These are phyloP conservation scores for Homarus gammarus DNA, from an alignment of 2,888 invertebrate genomes.

Conservation along the genomic window DNA sequence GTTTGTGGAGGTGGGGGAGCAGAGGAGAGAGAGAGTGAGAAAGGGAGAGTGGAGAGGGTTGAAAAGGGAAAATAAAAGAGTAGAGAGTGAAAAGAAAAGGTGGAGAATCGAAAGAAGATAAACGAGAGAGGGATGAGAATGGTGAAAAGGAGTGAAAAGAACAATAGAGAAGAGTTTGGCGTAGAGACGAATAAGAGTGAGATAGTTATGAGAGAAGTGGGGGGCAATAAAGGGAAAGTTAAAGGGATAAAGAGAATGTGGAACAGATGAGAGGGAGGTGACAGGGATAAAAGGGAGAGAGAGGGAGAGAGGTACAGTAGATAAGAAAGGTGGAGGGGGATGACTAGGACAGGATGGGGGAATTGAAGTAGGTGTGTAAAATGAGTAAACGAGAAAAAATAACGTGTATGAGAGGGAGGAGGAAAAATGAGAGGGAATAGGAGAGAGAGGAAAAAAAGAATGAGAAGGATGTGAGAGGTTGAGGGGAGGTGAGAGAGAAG, in stretches of 20 bases:
- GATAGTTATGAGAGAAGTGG: too few relatives aligned
- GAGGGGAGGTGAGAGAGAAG: neutral
- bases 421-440: neutral
- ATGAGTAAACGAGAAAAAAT: too few relatives aligned
- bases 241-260: too few relatives aligned
- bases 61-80: neutral
- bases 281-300: too few relatives aligned
- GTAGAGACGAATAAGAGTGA: too few relatives aligned
- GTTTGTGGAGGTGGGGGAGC: conserved; percentile 23
- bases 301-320: neutral
- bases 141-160: too few relatives aligned
- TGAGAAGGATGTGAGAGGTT: neutral
- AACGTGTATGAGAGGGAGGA: too few relatives aligned
- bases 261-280: too few relatives aligned
- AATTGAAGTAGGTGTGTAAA: too few relatives aligned
- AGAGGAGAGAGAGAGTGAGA: neutral
- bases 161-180: too few relatives aligned
- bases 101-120: neutral
- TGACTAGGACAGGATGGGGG: too few relatives aligned
- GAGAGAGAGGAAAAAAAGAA: neutral
- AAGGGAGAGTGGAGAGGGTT: neutral
- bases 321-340: neutral
- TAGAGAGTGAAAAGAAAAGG: neutral
- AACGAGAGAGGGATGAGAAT: neutral
- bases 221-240: too few relatives aligned